phyloP scores from a whole-genome alignment of 2,888 invertebrate genomes.

The Drosophila anceps region DNA sequence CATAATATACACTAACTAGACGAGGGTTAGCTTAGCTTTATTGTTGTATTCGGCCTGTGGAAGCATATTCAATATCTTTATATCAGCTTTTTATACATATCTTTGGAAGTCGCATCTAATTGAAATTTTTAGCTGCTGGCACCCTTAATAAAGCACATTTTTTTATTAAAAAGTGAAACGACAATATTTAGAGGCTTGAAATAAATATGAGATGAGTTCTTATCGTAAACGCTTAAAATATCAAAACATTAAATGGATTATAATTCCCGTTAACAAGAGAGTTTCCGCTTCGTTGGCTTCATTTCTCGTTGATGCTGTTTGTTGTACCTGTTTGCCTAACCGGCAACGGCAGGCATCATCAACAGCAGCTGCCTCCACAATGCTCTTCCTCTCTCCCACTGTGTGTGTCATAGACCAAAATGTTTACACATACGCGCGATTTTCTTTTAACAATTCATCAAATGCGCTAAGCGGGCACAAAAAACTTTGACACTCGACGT shows the following conservation, averaged over 20 bases:
- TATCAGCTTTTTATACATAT: background rate
- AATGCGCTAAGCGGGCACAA: constrained; percentile 73
- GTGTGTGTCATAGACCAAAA: constrained; percentile 62
- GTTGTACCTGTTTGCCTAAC: constrained; percentile 64
- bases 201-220: constrained; percentile 15
- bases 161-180: constrained; percentile 5
- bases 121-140: background rate
- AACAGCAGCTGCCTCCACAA: constrained; percentile 47
- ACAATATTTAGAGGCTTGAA: constrained; percentile 2
- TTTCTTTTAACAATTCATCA: constrained; percentile 82
- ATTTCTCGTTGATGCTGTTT: constrained; percentile 24
- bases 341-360: constrained; percentile 56
- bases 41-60: background rate
- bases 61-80: background rate
- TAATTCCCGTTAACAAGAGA: constrained; percentile 58
- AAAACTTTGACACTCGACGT: constrained; percentile 80
- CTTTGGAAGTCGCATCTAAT: background rate
- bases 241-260: constrained; percentile 53
- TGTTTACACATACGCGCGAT: constrained; percentile 79
- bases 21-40: constrained; percentile 2
- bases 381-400: constrained; percentile 1
- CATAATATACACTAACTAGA: constrained; percentile 32
- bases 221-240: constrained; percentile 25
- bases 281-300: constrained; percentile 52
- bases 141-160: background rate